Base-by-base conservation (phyloP, 2,113 vertebrate species). In the Laticauda laticaudata region DNA sequence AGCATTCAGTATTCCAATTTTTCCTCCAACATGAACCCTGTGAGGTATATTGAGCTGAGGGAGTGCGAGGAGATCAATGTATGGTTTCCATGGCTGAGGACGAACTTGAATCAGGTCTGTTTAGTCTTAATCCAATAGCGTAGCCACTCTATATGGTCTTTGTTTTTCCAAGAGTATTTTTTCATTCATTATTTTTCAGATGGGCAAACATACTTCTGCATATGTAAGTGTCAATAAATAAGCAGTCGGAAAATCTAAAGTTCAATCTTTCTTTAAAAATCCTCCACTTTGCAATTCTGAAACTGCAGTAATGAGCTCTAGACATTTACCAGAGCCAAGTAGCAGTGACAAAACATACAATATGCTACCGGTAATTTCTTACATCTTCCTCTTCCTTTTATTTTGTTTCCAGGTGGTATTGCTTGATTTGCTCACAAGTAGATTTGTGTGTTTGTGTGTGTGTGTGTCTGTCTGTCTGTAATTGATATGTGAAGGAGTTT, bases 401-500 rank as follows among this genome's bases (percentile, higher is more conserved):
- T 92, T 92, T 86, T 89, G 88, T 94, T 95, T 93, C 95, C 93
- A 90, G 45, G 55, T 93, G 93, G 88, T 61, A 93, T 92, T 81
- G 93, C 95, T 57, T 93, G 93, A 92, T 95, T 93, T 92, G 94
- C 91, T 95, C 93, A 53, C 0, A 5, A 96, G 94, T 94, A 93
- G 96, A 75, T 96, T 64, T 94, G 86, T 59, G 87, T 3, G 26
- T 96, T 43, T 94, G 81, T 56, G 87, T 94, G 81, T 59, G 87
- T 3, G 26, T 96, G 54, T 94, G 81, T 56, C 86, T 3, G 23
- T 92, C 12, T 92, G 59, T 91, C 86, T 89, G 75, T 94, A 94
- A 96, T 87, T 94, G 96, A 97, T 96, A 94, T 88, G 90, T 54
- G 89, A 94, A 96, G 94, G 95, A 75, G 29, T 94, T 96, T 96